Conservation (phyloP, 2,797 vertebrate genomes). For the Orestias chungarensis region DNA sequence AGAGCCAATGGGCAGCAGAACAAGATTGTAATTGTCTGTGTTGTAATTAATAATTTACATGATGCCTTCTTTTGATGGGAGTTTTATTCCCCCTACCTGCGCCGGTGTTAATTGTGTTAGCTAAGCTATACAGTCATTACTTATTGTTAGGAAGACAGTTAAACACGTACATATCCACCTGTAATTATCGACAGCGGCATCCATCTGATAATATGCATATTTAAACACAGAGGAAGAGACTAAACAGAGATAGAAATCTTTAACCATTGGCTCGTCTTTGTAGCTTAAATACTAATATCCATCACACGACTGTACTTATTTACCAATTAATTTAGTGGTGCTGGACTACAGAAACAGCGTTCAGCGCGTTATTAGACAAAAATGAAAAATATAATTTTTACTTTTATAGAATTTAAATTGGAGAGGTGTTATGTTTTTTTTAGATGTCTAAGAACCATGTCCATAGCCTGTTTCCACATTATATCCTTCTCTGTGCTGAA, state of each 20-base stretch:
- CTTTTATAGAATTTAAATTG: neutral
- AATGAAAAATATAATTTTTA: slow-evolving; percentile 6
- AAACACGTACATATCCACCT: slow-evolving; percentile 60
- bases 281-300: slow-evolving; percentile 12
- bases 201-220: slow-evolving; percentile 53
- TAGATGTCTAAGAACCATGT: slow-evolving; percentile 35
- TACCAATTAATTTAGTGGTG: slow-evolving; percentile 13
- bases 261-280: slow-evolving; percentile 16
- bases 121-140: slow-evolving; percentile 64
- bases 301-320: slow-evolving; percentile 15
- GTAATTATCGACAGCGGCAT: slow-evolving; percentile 59
- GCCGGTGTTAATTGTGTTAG: slow-evolving; percentile 69
- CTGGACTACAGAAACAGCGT: slow-evolving; percentile 7
- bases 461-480: slow-evolving; percentile 33
- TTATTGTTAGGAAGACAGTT: slow-evolving; percentile 67
- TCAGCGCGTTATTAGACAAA: slow-evolving; percentile 1
- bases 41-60: slow-evolving; percentile 81
- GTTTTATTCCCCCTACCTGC: slow-evolving; percentile 59
- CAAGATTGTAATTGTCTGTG: slow-evolving; percentile 70
- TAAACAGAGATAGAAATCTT: slow-evolving; percentile 23
- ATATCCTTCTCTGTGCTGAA: slow-evolving; percentile 61
- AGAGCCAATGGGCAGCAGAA: slow-evolving; percentile 66
- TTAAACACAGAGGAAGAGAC: slow-evolving; percentile 40
- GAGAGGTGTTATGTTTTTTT: slow-evolving; percentile 24
- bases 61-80: slow-evolving; percentile 72